Evolutionary conservation across 2,797 vertebrate genomes (phyloP), one percentile per base, ranked within the genome.

Genomic region (Dicrostonyx torquatus): DNA sequence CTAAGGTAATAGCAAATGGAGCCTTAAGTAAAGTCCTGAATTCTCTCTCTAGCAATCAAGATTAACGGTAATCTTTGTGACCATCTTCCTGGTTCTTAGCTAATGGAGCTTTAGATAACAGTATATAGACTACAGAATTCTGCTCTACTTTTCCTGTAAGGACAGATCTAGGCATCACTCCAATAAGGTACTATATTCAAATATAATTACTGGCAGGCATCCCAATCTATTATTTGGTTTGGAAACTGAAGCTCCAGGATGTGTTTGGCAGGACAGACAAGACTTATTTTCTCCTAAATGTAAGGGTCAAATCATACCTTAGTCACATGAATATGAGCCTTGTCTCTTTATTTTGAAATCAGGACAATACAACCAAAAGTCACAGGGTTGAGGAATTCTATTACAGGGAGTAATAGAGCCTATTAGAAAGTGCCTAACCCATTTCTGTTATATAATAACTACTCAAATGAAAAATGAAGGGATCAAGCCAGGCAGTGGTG

Each of bases 171-270:
- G 92, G 95, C 93, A 89, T 40, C 15, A 29, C 73, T 95, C 91
- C 91, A 95, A 92, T 87, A 50, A 91, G 64, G 14, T 90, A 64
- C 66, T 90, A 64, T 75, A 90, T 58, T 94, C 93, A 95, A 92
- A 95, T 91, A 90, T 58, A 91, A 88, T 87, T 90, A 90, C 18
- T 95, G 93, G 93, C 90, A 62, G 64, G 40, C 85, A 17, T 78
- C 80, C 94, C 64, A 68, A 88, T 82, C 37, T 50, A 90, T 94
- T 87, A 94, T 90, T 91, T 96, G 87, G 64, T 93, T 83, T 95
- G 43, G 83, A 93, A 55, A 95, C n/a, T 29, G 85, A 82, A 80
- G 96, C 95, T 96, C 86, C 88, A 96, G 83, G 76, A 96, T 94
- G 45, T 85, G 18, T 89, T 86, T 83, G 70, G 82, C 64, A 95